These are phyloP conservation scores for Melanaphis sacchari DNA, from an alignment of 1,140 invertebrate genomes.

Conservation along the genomic window DNA sequence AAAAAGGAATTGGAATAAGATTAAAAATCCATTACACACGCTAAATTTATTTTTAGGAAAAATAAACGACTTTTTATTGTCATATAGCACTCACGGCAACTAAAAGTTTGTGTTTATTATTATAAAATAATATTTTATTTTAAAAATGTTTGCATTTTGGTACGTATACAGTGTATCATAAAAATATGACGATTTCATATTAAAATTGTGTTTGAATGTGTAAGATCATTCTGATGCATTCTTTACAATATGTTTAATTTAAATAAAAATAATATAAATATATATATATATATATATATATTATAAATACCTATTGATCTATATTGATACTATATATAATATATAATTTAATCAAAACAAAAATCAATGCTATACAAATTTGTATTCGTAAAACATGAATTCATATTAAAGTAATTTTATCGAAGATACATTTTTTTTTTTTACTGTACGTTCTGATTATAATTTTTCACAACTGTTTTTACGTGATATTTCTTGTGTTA, in stretches of 20 bases:
- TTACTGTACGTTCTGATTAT: neutral
- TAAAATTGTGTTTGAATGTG: no score
- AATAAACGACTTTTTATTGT: neutral
- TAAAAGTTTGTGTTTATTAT: neutral
- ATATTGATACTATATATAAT: no score
- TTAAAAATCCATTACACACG: neutral
- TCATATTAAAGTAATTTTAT: no score
- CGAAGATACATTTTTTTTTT: neutral
- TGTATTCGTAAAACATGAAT: no score
- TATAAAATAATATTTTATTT: neutral
- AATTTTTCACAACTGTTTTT: neutral
- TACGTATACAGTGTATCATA: no score
- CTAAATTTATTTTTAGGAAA: neutral
- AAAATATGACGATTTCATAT: no score
- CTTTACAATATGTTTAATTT: no score
- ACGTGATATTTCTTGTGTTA: neutral
- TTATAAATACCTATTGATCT: no score
- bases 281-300: no score
- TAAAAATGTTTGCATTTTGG: neutral
- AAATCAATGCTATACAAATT: neutral
- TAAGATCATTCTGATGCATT: no score
- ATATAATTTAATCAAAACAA: neutral
- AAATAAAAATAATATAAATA: neutral
- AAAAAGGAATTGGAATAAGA: neutral
- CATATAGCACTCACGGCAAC: neutral